These are phyloP conservation scores for Paracanthobrama guichenoti DNA, from an alignment of 2,113 vertebrate species.

Conservation along the genomic window DNA sequence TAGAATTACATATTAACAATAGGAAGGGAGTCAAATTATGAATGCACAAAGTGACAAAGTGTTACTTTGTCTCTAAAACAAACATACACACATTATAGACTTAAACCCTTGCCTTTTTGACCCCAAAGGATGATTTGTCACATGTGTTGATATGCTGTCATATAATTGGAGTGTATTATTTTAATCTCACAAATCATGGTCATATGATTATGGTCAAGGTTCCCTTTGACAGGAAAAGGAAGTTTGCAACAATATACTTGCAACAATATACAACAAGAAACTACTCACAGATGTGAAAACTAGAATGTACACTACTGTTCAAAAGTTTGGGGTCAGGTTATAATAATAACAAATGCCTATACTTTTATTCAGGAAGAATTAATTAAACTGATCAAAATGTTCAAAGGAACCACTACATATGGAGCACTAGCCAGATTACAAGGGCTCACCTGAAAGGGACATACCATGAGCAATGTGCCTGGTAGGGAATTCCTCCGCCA, in stretches of 20 bases:
- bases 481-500: neutral
- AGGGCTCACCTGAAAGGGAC: neutral
- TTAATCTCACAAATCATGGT: neutral
- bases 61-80: neutral
- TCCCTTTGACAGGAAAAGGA: neutral
- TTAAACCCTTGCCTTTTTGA: conserved; percentile 2
- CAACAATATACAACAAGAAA: too few species aligned
- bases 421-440: neutral
- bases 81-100: neutral
- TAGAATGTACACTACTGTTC: neutral
- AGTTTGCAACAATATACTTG: neutral
- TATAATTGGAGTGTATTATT: neutral
- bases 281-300: neutral
- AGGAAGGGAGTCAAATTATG: neutral
- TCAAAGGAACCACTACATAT: neutral
- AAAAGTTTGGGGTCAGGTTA: neutral
- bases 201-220: neutral
- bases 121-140: conserved; percentile 2
- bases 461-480: neutral
- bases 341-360: too few species aligned
- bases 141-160: neutral
- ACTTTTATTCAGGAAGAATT: neutral
- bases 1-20: neutral
- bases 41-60: neutral
- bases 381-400: neutral